These are phyloP conservation scores for Cassiopea xamachana DNA, from an alignment of 30 jellyfish, hydroid and myxozoan genomes.

Conservation along the genomic window DNA sequence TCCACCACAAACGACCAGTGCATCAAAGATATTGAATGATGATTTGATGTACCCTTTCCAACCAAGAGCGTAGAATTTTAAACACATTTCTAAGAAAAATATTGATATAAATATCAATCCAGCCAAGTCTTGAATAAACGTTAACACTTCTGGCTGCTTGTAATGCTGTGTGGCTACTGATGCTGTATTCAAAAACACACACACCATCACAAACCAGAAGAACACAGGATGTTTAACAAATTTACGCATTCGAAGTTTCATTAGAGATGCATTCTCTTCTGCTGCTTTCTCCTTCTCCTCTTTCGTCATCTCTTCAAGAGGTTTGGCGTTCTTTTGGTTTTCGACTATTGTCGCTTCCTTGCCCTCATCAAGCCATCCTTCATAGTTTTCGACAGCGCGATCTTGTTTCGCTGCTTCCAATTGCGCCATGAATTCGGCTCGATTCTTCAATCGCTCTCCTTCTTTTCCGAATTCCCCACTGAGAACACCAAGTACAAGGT, in stretches of 20 bases:
- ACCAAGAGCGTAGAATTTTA: conserved; percentile 84
- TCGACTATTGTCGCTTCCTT: conserved; percentile 62
- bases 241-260: conserved; percentile 56
- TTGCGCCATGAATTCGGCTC: conserved; percentile 75
- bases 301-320: conserved; percentile 49
- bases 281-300: conserved; percentile 54
- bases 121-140: conserved; percentile 48
- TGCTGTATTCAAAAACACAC: conserved; percentile 78
- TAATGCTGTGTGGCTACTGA: conserved; percentile 88
- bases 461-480: conserved; percentile 95
- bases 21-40: conserved; percentile 83
- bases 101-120: conserved; percentile 55
- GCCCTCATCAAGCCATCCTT: conserved; percentile 87
- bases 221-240: conserved; percentile 79
- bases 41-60: conserved; percentile 80
- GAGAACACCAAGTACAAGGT: conserved; percentile 89
- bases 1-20: conserved; percentile 90
- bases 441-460: conserved; percentile 84
- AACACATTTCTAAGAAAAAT: conserved; percentile 75
- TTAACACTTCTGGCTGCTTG: conserved; percentile 75
- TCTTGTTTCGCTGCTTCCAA: conserved; percentile 71
- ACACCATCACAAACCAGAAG: conserved; percentile 81
- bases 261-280: conserved; percentile 39
- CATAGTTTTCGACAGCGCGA: conserved; percentile 83
- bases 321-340: conserved; percentile 42